Conservation (phyloP, 2,888 invertebrate species). For the Sympetrum striolatum region DNA sequence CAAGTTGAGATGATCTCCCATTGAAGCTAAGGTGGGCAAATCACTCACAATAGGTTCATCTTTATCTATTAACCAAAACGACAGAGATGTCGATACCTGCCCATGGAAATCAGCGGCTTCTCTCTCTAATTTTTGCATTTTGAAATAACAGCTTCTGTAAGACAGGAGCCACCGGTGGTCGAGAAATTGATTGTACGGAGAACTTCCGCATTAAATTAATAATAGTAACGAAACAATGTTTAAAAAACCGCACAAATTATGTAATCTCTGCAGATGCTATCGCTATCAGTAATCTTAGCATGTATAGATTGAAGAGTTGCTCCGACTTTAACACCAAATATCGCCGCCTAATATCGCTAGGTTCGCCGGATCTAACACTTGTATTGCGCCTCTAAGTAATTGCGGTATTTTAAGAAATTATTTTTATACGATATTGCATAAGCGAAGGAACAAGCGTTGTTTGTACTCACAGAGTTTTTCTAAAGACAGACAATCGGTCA, state of each 20-base stretch:
- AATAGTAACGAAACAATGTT: neutral
- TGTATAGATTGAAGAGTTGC: neutral
- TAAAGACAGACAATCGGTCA: neutral
- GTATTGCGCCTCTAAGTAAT: neutral
- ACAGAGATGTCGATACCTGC: neutral
- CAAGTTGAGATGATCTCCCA: neutral
- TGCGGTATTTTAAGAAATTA: neutral
- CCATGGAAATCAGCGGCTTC: too few species aligned
- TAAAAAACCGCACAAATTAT: too few species aligned
- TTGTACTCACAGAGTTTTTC: neutral
- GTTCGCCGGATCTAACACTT: neutral
- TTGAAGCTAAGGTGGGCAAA: neutral
- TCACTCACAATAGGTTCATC: neutral
- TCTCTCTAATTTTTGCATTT: too few species aligned
- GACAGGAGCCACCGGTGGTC: neutral
- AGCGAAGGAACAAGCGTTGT: neutral
- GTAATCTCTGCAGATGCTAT: neutral
- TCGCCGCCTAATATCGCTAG: neutral
- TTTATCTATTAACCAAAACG: neutral
- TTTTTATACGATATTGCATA: neutral
- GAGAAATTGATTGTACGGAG: neutral
- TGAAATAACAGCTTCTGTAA: neutral
- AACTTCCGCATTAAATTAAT: neutral
- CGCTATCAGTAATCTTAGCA: neutral
- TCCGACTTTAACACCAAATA: neutral